Evolutionary conservation across 2,888 invertebrate genomes (phyloP).

Genomic region (Cryptocheilus praepositus): DNA sequence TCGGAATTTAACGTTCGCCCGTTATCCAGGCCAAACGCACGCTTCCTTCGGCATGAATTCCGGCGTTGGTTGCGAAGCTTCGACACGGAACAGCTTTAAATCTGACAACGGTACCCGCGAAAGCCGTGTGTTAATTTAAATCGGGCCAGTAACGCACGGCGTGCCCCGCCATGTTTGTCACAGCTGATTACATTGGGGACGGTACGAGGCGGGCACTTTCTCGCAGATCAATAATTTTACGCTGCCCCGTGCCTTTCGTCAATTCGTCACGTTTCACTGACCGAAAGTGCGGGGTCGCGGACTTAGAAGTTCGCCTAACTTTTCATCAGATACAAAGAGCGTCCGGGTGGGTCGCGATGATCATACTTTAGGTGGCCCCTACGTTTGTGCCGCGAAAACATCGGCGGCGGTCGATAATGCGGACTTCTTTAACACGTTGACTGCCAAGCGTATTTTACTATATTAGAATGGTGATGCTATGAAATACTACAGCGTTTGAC

Average conservation of each 20-base stretch:
- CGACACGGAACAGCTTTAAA: conserved; percentile 35
- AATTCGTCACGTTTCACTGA: background rate
- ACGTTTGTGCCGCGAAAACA: no score
- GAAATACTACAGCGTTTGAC: no score
- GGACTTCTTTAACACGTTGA: no score
- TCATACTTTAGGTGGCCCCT: no score
- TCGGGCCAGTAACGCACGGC: conserved; percentile 42
- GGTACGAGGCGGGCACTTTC: conserved; percentile 13
- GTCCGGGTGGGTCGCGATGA: no score
- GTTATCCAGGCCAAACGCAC: conserved; percentile 18
- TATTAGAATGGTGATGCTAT: no score
- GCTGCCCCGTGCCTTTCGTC: background rate
- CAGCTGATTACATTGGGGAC: conserved; percentile 57
- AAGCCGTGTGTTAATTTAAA: conserved; percentile 50
- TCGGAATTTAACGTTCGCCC: background rate
- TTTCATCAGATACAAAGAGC: no score
- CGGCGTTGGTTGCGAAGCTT: background rate
- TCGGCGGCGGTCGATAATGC: no score
- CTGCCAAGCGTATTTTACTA: no score
- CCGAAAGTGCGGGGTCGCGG: no score
- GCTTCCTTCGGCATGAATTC: conserved; percentile 28
- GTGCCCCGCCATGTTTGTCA: conserved; percentile 57
- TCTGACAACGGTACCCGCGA: conserved; percentile 23
- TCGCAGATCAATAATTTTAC: conserved; percentile 49
- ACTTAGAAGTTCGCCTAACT: no score